A percentile compares a stretch with the other conserved stretches of the same genome.
phyloP scores from a whole-genome alignment of 1,140 invertebrate genomes.

The Archivesica marissinica region DNA sequence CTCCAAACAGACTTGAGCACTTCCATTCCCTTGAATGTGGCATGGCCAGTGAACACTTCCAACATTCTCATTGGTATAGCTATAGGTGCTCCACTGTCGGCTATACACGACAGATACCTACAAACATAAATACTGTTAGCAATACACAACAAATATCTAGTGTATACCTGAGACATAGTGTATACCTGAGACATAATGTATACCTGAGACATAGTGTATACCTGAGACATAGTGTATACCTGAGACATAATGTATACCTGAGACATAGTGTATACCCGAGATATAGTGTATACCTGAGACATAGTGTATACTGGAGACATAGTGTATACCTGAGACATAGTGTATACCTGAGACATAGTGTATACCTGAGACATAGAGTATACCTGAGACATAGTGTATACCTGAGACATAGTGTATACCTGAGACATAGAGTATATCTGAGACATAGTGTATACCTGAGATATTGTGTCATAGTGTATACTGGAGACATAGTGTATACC shows the following conservation, averaged over 20 bases:
- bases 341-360: slow-evolving; percentile 75
- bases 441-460: slow-evolving; percentile 68
- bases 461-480: slow-evolving; percentile 65
- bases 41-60: slow-evolving; percentile 89
- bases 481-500: slow-evolving; percentile 63
- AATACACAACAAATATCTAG: not conserved
- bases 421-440: slow-evolving; percentile 67
- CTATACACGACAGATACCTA: slow-evolving; percentile 75
- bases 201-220: slow-evolving; percentile 49
- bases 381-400: slow-evolving; percentile 74
- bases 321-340: not conserved
- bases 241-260: slow-evolving; percentile 65
- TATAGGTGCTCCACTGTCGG: slow-evolving; percentile 84
- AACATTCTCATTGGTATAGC: slow-evolving; percentile 91
- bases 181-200: slow-evolving; percentile 74
- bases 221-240: slow-evolving; percentile 70
- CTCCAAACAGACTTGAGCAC: slow-evolving; percentile 54
- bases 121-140: not conserved
- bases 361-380: not conserved
- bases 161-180: not conserved
- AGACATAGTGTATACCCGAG: slow-evolving; percentile 64
- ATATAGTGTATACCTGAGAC: slow-evolving; percentile 71
- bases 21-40: slow-evolving; percentile 81
- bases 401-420: slow-evolving; percentile 63
- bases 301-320: no score